Conservation (phyloP, 35 echinoderm and acorn worm genomes). For the Chiridota heheva region DNA sequence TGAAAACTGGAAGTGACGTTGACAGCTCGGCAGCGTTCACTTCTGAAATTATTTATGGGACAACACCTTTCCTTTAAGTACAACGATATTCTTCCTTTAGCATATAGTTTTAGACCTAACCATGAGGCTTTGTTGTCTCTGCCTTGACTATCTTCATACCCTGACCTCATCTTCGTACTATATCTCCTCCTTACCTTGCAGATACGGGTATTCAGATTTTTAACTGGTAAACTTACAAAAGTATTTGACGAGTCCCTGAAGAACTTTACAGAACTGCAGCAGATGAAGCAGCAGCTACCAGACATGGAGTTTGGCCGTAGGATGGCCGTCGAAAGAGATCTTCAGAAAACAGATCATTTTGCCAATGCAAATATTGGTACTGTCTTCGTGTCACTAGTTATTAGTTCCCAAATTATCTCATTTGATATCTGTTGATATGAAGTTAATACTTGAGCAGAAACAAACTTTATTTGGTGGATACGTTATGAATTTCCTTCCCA, state of each 20-base stretch:
- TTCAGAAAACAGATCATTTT: conserved; percentile 86
- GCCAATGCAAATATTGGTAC: conserved; percentile 79
- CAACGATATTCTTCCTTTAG: no score
- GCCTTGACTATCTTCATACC: no score
- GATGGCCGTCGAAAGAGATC: conserved; percentile 84
- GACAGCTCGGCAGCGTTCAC: no score
- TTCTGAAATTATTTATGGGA: no score
- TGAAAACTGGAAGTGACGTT: no score
- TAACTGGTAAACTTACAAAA: conserved; percentile 79
- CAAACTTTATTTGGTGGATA: not conserved
- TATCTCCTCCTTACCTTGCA: conserved; percentile 39
- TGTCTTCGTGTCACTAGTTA: not conserved
- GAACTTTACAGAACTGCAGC: conserved; percentile 96
- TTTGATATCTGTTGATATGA: not conserved
- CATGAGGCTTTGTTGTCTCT: no score
- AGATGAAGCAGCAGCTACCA: conserved; percentile 98
- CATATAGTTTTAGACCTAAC: no score
- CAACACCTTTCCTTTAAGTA: no score
- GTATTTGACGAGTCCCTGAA: conserved; percentile 94
- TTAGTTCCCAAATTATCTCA: no score
- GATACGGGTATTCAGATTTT: conserved; percentile 84
- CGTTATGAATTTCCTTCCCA: not conserved
- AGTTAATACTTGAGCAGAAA: not conserved
- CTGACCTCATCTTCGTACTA: no score
- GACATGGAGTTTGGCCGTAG: conserved; percentile 98